Evolutionary conservation across 1,140 invertebrate genomes (phyloP), one percentile per base, ranked within the genome.

Genomic region (Pararge aegeria): DNA sequence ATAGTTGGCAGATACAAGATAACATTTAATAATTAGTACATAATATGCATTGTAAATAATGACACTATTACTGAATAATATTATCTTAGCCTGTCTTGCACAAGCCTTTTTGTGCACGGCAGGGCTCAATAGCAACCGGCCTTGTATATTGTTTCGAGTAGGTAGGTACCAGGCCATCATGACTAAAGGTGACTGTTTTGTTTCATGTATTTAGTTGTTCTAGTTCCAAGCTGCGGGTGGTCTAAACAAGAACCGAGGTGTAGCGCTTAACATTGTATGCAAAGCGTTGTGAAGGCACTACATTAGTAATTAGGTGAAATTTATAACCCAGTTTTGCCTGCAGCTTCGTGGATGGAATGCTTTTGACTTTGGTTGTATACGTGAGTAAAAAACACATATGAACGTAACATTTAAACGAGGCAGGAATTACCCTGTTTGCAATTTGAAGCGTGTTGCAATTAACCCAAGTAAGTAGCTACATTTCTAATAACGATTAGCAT

Each of bases 401-500:
- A n/a, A 13, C 51, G 15, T 38, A 53, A 38, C 34, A 21, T 5
- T 5, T 18, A 53, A 19, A 10, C 15, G 7, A 34, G 16, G 7
- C 15, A 1, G 18, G 37, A 20, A 53, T 37, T 34, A n/a, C n/a
- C n/a, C 30, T 1, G 3, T 34, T 10, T 34, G 9, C 30, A 34
- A 34, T 27, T 29, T 30, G 27, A 46, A 55, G n/a, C 30, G 3
- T 16, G 6, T 46, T 55, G 40, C 42, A 46, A 46, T 46, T 46
- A 55, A 21, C 52, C 40, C 19, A 34, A 30, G 10, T 30, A n/a
- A n/a, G 24, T 27, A 19, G 34, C 20, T 44, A 16, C 40, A 34
- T 48, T 44, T 48, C 57, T 60, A 60, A 53, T 60, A 52, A 60
- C 19, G 12, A 53, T 60, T 60, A 53, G 49, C 57, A 60, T 60